Conservation (phyloP, 2,113 vertebrate species). For the Athene noctua region DNA sequence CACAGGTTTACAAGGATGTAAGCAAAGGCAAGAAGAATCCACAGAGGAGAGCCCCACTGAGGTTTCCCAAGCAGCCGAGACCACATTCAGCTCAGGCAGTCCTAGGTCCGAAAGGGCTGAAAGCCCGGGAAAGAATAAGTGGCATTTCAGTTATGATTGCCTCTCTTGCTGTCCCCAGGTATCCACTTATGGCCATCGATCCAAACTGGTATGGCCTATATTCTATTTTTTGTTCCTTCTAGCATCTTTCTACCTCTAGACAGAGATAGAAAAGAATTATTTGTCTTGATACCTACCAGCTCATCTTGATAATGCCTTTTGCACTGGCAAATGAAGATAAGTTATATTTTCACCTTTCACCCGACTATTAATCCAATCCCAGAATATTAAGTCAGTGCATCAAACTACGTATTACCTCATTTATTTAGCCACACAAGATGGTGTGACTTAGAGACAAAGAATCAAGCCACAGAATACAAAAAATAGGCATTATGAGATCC, state of each 20-base stretch:
- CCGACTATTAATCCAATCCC: not conserved
- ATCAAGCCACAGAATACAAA: not conserved
- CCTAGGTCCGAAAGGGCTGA: not conserved
- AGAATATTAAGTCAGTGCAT: not conserved
- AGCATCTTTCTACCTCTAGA: not conserved
- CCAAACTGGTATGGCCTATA: not conserved
- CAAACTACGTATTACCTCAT: not conserved
- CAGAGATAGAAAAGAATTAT: not conserved
- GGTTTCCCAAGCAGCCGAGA: not conserved
- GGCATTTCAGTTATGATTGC: not conserved
- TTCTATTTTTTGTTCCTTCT: not conserved
- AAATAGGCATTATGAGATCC: not conserved
- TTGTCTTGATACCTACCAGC: not conserved
- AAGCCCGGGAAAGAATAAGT: not conserved
- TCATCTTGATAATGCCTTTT: not conserved
- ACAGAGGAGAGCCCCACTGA: not conserved
- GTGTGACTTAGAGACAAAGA: not conserved
- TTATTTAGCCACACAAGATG: not conserved
- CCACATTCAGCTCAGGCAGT: not conserved
- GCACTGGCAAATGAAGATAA: not conserved
- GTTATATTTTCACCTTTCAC: not conserved
- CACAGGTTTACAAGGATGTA: not conserved
- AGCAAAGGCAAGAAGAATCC: not conserved
- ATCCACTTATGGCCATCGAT: not conserved
- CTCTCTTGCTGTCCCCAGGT: constrained; percentile 19